Percentiles rank a stretch among this genome's conserved stretches.
Evolutionary conservation across 2,113 vertebrate genomes (phyloP).

Genomic region (Phalacrocorax pelagicus): DNA sequence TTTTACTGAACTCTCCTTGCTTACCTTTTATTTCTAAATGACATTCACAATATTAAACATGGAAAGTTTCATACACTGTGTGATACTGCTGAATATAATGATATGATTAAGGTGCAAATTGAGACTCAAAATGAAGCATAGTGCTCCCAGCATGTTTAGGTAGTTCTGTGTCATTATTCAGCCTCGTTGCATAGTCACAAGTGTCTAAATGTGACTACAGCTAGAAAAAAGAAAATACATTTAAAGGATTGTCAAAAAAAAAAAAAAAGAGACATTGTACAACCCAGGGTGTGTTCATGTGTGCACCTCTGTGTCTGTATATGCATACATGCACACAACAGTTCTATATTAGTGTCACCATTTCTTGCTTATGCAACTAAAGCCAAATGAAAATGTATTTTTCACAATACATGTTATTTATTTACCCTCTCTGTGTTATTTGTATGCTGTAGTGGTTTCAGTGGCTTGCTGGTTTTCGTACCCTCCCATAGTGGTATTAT

Average conservation of each 20-base stretch:
- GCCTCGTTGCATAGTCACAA: neutral
- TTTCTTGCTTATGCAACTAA: neutral
- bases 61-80: neutral
- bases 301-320: neutral
- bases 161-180: constrained; percentile 3
- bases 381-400: neutral
- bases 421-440: neutral
- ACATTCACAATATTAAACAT: neutral
- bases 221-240: neutral
- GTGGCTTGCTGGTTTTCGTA: neutral
- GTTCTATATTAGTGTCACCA: neutral
- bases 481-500: neutral
- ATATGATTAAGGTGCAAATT: neutral
- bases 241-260: neutral
- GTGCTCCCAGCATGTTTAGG: neutral
- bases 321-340: too few species aligned
- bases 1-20: neutral
- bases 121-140: neutral
- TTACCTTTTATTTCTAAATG: neutral
- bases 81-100: neutral
- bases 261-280: neutral
- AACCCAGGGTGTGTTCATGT: fast-evolving
- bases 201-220: neutral
- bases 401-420: neutral
- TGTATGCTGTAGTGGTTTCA: neutral